These are phyloP conservation scores for Myopa tessellatipennis DNA, from an alignment of 2,888 invertebrate genomes.

Conservation along the genomic window DNA sequence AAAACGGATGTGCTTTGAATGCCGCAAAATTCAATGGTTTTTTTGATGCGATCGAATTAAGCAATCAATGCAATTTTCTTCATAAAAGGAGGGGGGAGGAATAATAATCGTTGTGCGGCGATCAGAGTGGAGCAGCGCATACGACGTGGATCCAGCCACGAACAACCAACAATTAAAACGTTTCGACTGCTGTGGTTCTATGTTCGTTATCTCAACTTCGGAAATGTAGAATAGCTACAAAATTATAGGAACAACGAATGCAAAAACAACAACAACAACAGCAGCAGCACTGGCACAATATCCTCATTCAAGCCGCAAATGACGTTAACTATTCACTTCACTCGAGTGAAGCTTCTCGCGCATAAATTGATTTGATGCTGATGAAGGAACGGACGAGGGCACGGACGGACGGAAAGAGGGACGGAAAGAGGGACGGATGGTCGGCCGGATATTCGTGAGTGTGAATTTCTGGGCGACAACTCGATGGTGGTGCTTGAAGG, in stretches of 20 bases:
- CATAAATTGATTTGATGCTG: neutral
- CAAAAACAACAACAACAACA: neutral
- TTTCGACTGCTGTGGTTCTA: too few species aligned
- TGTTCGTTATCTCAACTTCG: too few species aligned
- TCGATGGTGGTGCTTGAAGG: too few species aligned
- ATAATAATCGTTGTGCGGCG: too few species aligned
- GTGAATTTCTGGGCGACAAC: too few species aligned
- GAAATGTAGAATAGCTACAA: too few species aligned
- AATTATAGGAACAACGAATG: neutral
- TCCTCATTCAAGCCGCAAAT: neutral
- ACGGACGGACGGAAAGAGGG: neutral
- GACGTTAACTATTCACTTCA: slow-evolving; percentile 1
- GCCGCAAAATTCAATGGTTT: neutral
- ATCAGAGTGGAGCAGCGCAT: too few species aligned
- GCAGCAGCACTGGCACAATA: neutral
- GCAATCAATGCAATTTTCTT: neutral
- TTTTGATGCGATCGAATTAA: slow-evolving; percentile 1
- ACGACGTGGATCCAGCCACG: too few species aligned
- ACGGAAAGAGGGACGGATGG: neutral
- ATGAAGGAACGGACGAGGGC: neutral
- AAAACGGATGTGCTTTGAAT: neutral
- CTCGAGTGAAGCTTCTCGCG: slow-evolving; percentile 7
- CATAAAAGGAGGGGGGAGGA: too few species aligned
- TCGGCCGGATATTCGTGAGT: neutral
- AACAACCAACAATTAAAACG: too few species aligned